Base-by-base conservation (phyloP, 2,113 vertebrate genomes). In the Ranitomeya variabilis region DNA sequence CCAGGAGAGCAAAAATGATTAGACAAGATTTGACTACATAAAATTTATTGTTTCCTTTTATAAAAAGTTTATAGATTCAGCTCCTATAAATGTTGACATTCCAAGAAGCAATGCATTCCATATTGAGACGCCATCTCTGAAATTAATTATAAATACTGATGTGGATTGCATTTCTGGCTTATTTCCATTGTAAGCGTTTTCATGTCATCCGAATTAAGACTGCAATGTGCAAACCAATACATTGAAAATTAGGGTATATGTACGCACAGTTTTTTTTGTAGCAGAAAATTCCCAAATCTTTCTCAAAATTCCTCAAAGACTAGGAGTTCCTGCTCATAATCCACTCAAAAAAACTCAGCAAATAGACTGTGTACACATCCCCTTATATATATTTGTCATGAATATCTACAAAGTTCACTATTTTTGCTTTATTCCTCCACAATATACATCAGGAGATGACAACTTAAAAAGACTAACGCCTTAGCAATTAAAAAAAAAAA, bases 331-430 rank as follows among this genome's bases (percentile, higher is more conserved):
- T 45, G 37, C 37, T 45, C 37, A 45, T 45, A 0, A 45, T 45
- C 37, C 37, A 45, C 37, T 45, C 37, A 45, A 45, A 45, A 45
- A 45, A 45, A 45, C 37, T 4, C 37, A 4, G 5, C 37, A 45
- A 3, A 45, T 4, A 45, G 37, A 45, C 37, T 45, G 37, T 45
- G 37, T 45, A 3, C 37, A 45, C 37, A 45, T 45, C 1, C 37
- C 37, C 37, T 45, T n/a, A n/a, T n/a, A n/a, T n/a, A n/a, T n/a
- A 94, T 94, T 91, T 91, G 62, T 88, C 37, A 45, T 71, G 74
- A 90, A 87, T 95, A 94, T 95, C 94, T 95, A 96, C 93, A 95
- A 93, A 93, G 91, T 91, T 87, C 90, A 92, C 86, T 92, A 93
- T 71, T 91, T 93, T 80, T 90, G 94, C 91, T 94, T 93, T 91